Evolutionary conservation across 2,888 invertebrate genomes (phyloP).

Genomic region (Trichogramma dendrolimi): DNA sequence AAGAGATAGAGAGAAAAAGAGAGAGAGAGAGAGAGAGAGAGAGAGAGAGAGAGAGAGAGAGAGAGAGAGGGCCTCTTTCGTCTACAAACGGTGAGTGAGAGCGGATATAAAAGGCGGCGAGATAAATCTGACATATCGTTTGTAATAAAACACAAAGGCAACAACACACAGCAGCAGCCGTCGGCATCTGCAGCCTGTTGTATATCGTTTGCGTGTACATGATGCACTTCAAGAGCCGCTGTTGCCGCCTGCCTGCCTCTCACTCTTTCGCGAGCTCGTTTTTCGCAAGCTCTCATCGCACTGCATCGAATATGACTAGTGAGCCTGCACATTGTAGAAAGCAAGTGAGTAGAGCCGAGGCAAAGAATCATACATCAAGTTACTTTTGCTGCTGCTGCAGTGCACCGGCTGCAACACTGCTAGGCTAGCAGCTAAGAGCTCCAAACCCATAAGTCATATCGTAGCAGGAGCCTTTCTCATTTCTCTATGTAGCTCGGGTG

Average conservation of each 20-base stretch:
- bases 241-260: not conserved
- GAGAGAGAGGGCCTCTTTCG: no score
- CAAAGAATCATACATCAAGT: conserved; percentile 44
- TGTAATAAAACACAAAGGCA: conserved; percentile 51
- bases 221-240: conserved; percentile 42
- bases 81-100: conserved; percentile 24
- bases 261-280: not conserved
- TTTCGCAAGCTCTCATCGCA: not conserved
- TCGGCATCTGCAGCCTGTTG: conserved; percentile 41
- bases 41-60: no score
- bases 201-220: conserved; percentile 37
- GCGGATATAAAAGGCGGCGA: conserved; percentile 45
- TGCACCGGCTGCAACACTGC: conserved; percentile 30
- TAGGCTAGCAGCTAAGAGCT: conserved; percentile 42
- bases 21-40: no score
- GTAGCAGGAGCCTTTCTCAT: conserved; percentile 36
- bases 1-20: no score
- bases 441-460: conserved; percentile 45
- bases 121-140: conserved; percentile 51
- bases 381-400: conserved; percentile 34
- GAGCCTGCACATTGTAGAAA: conserved; percentile 37
- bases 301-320: no score
- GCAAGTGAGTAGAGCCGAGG: not conserved
- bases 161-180: conserved; percentile 19
- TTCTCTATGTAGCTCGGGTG: not conserved